These are phyloP conservation scores for Planiliza haematocheilus DNA, from an alignment of 2,113 vertebrate genomes.

Conservation along the genomic window DNA sequence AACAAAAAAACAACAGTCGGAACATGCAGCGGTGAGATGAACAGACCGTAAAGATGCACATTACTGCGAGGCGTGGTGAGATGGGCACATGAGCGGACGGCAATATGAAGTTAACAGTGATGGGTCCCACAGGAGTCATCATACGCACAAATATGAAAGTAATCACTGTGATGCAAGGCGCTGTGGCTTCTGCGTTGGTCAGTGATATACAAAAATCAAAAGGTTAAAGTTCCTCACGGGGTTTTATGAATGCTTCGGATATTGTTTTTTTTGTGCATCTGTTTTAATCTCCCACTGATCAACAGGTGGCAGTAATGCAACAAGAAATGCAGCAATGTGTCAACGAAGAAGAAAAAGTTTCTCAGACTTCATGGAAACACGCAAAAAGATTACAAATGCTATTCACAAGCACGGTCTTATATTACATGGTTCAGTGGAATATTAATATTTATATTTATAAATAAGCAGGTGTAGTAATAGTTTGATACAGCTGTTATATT, in stretches of 20 bases:
- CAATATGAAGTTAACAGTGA: background rate
- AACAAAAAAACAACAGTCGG: constrained; percentile 31
- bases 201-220: constrained; percentile 7
- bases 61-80: constrained; percentile 8
- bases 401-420: too few relatives aligned
- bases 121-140: background rate
- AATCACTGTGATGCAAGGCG: constrained; percentile 2
- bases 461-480: too few relatives aligned
- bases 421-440: too few relatives aligned
- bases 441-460: too few relatives aligned
- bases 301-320: constrained; percentile 20
- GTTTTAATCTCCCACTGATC: background rate
- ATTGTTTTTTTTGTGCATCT: background rate
- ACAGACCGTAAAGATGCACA: constrained; percentile 1
- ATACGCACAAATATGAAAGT: constrained; percentile 17
- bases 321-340: constrained; percentile 4
- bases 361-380: too few relatives aligned
- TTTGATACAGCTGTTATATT: too few relatives aligned
- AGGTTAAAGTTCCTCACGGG: background rate
- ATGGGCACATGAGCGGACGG: background rate
- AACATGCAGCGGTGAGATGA: background rate
- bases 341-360: background rate
- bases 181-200: background rate
- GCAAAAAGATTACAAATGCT: too few relatives aligned
- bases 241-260: background rate